A percentile compares a stretch with the other conserved stretches of the same genome.
These are phyloP conservation scores for Odontamblyopus lacepedii DNA, from an alignment of 2,797 vertebrate species.

Conservation along the genomic window DNA sequence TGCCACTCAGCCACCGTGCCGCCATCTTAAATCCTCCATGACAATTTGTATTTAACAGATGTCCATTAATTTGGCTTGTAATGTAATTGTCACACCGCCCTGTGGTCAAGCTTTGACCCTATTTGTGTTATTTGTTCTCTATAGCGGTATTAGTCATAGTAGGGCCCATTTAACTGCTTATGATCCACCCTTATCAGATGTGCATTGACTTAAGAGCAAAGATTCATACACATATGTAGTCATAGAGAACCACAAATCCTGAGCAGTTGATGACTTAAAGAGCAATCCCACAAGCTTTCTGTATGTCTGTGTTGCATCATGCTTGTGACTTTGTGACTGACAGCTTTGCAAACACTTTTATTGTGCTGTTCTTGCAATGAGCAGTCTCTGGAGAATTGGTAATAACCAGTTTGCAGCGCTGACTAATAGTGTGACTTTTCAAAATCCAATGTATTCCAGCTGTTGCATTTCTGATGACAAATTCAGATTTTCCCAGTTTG, in stretches of 20 bases:
- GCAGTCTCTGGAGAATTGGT: slow-evolving; percentile 57
- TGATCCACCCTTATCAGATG: slow-evolving; percentile 65
- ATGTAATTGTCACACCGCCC: not conserved
- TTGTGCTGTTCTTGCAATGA: slow-evolving; percentile 61
- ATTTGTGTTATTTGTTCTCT: slow-evolving; percentile 4
- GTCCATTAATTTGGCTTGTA: not conserved
- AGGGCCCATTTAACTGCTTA: slow-evolving; percentile 44
- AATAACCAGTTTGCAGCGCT: slow-evolving; percentile 64
- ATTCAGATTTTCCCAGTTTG: slow-evolving; percentile 75
- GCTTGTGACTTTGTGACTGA: slow-evolving; percentile 65
- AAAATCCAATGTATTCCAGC: slow-evolving; percentile 70
- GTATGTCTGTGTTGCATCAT: slow-evolving; percentile 56
- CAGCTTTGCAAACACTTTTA: slow-evolving; percentile 69
- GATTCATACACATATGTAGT: slow-evolving; percentile 63
- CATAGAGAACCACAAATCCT: slow-evolving; percentile 67
- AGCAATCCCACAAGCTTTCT: slow-evolving; percentile 49
- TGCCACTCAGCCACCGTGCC: too few species aligned
- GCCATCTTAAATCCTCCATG: slow-evolving; percentile 33
- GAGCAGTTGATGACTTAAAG: slow-evolving; percentile 63
- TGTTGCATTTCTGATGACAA: slow-evolving; percentile 74
- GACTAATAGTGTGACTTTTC: slow-evolving; percentile 66
- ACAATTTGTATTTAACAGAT: slow-evolving; percentile 15
- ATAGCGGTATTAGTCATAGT: slow-evolving; percentile 22
- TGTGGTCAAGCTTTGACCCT: not conserved
- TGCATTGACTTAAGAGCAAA: slow-evolving; percentile 60